A percentile compares a stretch with the other conserved stretches of the same genome.
phyloP scores from a whole-genome alignment of 2,888 invertebrate species.

The Barypeithes pellucidus region DNA sequence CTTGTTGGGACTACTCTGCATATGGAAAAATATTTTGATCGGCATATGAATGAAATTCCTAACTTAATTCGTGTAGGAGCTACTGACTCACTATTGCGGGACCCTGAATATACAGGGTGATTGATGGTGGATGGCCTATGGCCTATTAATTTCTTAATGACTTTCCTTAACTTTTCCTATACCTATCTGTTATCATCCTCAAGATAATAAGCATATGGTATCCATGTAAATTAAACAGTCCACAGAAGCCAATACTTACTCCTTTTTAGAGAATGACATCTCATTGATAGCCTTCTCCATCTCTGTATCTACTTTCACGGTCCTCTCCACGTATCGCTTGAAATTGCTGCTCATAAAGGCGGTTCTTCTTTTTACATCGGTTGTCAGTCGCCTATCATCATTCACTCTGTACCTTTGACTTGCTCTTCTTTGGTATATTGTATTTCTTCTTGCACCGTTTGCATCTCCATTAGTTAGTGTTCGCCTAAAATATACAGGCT shows the following conservation, averaged over 20 bases:
- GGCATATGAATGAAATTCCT: too few relatives aligned
- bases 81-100: too few relatives aligned
- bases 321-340: conserved; percentile 78
- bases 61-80: too few relatives aligned
- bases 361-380: conserved; percentile 72
- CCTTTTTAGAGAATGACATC: conserved; percentile 87
- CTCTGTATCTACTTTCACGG: conserved; percentile 81
- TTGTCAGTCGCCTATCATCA: conserved; percentile 59
- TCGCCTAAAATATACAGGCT: conserved; percentile 17
- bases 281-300: conserved; percentile 87
- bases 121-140: too few relatives aligned
- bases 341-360: conserved; percentile 81
- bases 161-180: too few relatives aligned
- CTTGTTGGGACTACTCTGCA: too few relatives aligned
- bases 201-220: too few relatives aligned
- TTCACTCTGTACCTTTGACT: conserved; percentile 54
- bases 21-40: too few relatives aligned
- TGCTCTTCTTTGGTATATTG: conserved; percentile 54
- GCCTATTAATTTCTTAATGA: too few relatives aligned
- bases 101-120: too few relatives aligned
- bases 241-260: conserved; percentile 72
- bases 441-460: conserved; percentile 36
- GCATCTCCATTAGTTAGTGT: conserved; percentile 30
- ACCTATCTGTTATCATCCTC: too few relatives aligned
- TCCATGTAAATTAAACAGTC: too few relatives aligned